Percentiles rank a stretch among this genome's conserved stretches.
Evolutionary conservation across 2,797 vertebrate species (phyloP).

Genomic region (Lacerta bilineata): DNA sequence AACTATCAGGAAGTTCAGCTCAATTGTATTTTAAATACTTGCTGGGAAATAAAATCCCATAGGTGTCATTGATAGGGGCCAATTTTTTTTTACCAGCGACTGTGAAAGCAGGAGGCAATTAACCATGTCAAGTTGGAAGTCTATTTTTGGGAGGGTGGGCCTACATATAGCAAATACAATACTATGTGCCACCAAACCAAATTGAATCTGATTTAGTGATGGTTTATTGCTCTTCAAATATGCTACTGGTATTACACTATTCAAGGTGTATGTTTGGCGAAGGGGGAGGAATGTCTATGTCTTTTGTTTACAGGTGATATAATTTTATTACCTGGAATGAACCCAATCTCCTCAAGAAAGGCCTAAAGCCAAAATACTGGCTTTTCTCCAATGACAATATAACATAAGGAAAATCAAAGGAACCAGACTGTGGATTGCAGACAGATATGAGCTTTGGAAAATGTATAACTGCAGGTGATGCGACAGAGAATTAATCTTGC

Average conservation of each 20-base stretch:
- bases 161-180: no score
- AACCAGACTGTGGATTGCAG: fast-evolving
- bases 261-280: no score
- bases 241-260: fast-evolving
- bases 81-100: no score
- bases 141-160: no score
- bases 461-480: background rate
- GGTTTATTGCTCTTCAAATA: background rate
- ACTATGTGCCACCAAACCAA: no score
- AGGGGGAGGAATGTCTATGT: background rate
- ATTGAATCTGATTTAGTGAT: background rate
- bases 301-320: background rate
- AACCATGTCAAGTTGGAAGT: no score
- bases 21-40: no score
- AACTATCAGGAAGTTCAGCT: no score
- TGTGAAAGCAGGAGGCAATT: no score
- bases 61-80: no score
- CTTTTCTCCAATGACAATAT: background rate
- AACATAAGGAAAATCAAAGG: constrained; percentile 8
- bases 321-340: background rate
- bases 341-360: constrained; percentile 28
- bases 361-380: constrained; percentile 38
- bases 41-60: no score
- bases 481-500: background rate
- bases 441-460: fast-evolving